phyloP scores from a whole-genome alignment of 2,888 invertebrate genomes.

The Netelia fuscicornis region DNA sequence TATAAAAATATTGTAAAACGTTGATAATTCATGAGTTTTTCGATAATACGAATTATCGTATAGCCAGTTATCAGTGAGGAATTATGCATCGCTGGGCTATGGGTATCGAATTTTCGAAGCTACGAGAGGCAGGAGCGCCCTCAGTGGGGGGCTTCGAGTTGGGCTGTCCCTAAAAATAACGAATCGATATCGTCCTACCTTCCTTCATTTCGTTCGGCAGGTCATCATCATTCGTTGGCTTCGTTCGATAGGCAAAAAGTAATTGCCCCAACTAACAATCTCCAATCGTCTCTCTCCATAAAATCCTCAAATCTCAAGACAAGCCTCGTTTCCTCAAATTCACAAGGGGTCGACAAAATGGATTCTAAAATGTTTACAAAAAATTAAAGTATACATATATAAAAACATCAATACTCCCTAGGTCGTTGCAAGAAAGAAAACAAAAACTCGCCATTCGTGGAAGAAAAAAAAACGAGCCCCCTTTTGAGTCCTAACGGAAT shows the following conservation, averaged over 20 bases:
- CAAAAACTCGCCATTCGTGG: not conserved
- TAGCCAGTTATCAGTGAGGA: not conserved
- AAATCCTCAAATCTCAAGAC: not conserved
- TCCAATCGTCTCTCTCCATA: not conserved
- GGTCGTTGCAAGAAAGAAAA: not conserved
- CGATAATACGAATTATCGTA: not conserved
- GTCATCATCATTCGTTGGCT: constrained; percentile 68
- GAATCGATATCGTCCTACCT: constrained; percentile 79
- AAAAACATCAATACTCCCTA: not conserved
- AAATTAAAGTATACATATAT: too few relatives aligned
- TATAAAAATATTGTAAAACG: too few relatives aligned
- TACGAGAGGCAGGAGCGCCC: constrained; percentile 65
- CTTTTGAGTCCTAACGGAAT: not conserved
- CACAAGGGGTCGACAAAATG: not conserved
- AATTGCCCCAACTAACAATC: too few relatives aligned
- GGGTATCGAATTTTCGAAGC: constrained; percentile 74
- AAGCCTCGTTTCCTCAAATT: not conserved
- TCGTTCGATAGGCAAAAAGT: constrained; percentile 21
- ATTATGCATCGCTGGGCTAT: constrained; percentile 59
- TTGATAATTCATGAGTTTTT: not conserved
- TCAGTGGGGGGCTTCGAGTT: constrained; percentile 75
- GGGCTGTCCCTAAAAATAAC: constrained; percentile 81
- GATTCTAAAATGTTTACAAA: not conserved
- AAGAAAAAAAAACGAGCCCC: not conserved
- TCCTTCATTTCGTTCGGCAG: constrained; percentile 76